Conservation (phyloP, 2,888 invertebrate genomes). For the Tipula unca region DNA sequence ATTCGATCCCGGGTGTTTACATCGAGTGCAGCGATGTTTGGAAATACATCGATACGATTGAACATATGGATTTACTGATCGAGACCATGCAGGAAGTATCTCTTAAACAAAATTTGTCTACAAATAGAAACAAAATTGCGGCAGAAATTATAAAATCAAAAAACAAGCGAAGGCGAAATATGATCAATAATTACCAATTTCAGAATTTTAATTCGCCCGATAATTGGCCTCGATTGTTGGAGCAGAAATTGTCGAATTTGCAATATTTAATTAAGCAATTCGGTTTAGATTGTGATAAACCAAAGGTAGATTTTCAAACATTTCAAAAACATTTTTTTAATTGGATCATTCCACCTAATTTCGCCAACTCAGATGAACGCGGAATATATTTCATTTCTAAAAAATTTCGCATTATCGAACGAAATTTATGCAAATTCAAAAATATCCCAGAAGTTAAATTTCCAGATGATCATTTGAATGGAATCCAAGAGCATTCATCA, state of each 20-base stretch:
- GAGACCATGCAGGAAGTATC: neutral
- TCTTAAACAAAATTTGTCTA: neutral
- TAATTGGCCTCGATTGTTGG: neutral
- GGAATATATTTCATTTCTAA: no score
- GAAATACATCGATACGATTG: neutral
- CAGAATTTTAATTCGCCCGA: neutral
- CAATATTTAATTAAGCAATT: neutral
- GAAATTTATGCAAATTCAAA: neutral
- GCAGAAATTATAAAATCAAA: neutral
- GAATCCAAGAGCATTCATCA: neutral
- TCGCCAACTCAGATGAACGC: no score
- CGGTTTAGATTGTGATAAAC: no score
- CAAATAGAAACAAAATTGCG: neutral
- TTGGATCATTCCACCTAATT: neutral
- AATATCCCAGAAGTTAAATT: neutral
- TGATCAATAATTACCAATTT: neutral
- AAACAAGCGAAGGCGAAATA: neutral
- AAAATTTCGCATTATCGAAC: neutral
- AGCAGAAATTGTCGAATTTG: neutral
- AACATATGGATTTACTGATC: neutral
- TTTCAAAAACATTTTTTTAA: neutral
- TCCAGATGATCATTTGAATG: neutral
- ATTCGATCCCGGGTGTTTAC: neutral
- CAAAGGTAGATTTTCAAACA: neutral
- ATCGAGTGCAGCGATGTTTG: neutral